Base-by-base conservation (phyloP, 2,888 invertebrate species). In the Amphipoea lucens region DNA sequence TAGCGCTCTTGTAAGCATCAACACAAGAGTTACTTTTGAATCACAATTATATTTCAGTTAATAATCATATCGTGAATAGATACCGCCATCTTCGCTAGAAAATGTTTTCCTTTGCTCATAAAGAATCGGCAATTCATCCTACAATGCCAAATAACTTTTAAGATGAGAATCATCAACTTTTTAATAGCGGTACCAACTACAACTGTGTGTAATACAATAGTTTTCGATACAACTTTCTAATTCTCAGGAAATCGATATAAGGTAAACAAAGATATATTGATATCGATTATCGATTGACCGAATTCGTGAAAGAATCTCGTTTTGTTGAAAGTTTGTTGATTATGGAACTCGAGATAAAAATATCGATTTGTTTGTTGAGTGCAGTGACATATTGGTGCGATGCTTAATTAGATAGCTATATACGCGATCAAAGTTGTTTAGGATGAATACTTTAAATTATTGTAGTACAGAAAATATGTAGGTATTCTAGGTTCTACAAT, bases 231-330 rank as follows among this genome's bases (percentile, higher is more conserved):
- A 81, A 89, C 91, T 91, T 91, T 91, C 91, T 91, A 91, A 89
- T 88, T 90, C 90, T 78, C 76, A 89, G 76, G 82, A 90, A 87
- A 90, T 85, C 87, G 85, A 89, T 91, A 89, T 91, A 88, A 91
- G 87, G 90, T 91, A 90, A 91, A 91, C 90, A 91, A 88, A 88
- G 87, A 89, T 89, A 89, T 85, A 88, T 85, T 87, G 84, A 87
- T 87, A 89, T 71, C 73, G 88, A 82, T 87, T 90, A 88, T 87
- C 84, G 79, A 85, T 84, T 88, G 74, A 78, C 84, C 89, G 83
- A 89, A 83, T 83, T 89, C 87, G 88, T 90, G 90, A 86, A 78
- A 72, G 81, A 83, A 84, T 90, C 85, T 80, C 57, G 83, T 83
- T 90, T 72, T 78, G 83, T 82, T 81, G 76, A 84, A 84, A 78